A percentile compares a stretch with the other conserved stretches of the same genome.
Conservation (phyloP, 2,888 invertebrate genomes). For the Argynnis bischoffii region DNA sequence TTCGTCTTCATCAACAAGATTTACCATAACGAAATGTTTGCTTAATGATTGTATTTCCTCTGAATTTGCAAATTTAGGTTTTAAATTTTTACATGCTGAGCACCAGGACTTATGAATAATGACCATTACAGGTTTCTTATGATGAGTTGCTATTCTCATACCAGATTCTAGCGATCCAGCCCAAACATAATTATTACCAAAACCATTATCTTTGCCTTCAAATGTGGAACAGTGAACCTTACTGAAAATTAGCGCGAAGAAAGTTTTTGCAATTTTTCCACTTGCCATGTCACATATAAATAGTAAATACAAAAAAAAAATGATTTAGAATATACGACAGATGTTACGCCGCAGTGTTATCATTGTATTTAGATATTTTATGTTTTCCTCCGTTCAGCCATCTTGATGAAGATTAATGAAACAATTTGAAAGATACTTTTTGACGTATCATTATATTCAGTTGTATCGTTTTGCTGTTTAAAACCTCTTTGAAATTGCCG, state of each 20-base stretch:
- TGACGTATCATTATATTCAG: slow-evolving; percentile 8
- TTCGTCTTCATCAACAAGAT: slow-evolving; percentile 83
- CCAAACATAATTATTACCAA: slow-evolving; percentile 73
- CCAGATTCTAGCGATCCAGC: slow-evolving; percentile 73
- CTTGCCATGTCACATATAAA: slow-evolving; percentile 56
- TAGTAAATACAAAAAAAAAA: slow-evolving; percentile 13
- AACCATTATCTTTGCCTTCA: slow-evolving; percentile 66
- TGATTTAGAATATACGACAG: slow-evolving; percentile 23
- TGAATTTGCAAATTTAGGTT: slow-evolving; percentile 83
- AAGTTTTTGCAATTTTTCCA: slow-evolving; percentile 56
- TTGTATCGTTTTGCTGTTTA: neutral
- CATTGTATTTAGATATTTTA: slow-evolving; percentile 50
- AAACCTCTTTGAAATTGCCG: slow-evolving; percentile 4
- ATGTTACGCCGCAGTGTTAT: slow-evolving; percentile 45
- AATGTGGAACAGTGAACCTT: slow-evolving; percentile 54
- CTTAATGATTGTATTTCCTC: slow-evolving; percentile 81
- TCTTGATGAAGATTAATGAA: slow-evolving; percentile 18
- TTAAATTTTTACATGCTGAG: slow-evolving; percentile 84
- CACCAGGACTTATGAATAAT: slow-evolving; percentile 87
- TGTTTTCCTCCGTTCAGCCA: slow-evolving; percentile 22
- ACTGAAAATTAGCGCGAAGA: slow-evolving; percentile 56
- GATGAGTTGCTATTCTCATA: slow-evolving; percentile 63
- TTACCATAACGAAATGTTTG: slow-evolving; percentile 85
- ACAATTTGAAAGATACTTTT: slow-evolving; percentile 3
- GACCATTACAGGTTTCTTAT: slow-evolving; percentile 84